phyloP scores from a whole-genome alignment of 2,797 vertebrate genomes.

The Falco biarmicus region DNA sequence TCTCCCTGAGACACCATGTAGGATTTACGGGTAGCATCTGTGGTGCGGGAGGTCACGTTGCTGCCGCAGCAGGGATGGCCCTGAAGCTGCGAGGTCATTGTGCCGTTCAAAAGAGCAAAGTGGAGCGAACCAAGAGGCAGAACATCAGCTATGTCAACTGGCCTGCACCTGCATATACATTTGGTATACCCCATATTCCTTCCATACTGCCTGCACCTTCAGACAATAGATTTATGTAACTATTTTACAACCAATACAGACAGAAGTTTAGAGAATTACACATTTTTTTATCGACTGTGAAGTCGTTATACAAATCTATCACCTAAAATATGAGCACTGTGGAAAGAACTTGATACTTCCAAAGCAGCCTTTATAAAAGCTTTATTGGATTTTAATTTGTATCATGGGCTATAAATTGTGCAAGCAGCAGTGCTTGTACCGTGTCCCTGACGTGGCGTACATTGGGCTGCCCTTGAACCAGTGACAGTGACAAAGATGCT shows the following conservation, averaged over 20 bases:
- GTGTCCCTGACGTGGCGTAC: not conserved
- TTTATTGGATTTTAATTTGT: slow-evolving; percentile 7
- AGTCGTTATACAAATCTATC: not conserved
- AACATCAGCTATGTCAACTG: not conserved
- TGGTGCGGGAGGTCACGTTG: not conserved
- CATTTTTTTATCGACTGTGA: not conserved
- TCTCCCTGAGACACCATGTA: not conserved
- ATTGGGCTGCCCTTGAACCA: not conserved
- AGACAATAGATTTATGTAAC: not conserved
- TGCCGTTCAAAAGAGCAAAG: not conserved
- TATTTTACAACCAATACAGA: not conserved
- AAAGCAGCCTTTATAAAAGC: not conserved
- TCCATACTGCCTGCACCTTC: not conserved
- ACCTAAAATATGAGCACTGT: not conserved
- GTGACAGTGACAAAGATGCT: not conserved
- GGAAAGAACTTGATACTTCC: not conserved
- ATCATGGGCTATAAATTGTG: not conserved
- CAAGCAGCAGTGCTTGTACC: not conserved
- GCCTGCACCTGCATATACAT: not conserved
- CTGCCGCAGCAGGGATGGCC: rapidly evolving
- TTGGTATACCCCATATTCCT: not conserved
- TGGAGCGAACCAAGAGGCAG: not conserved
- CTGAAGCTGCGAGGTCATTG: not conserved
- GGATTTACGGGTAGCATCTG: not conserved
- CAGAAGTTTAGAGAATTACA: not conserved